Conservation (phyloP, 2,888 invertebrate genomes). For the Andrena marginata region DNA sequence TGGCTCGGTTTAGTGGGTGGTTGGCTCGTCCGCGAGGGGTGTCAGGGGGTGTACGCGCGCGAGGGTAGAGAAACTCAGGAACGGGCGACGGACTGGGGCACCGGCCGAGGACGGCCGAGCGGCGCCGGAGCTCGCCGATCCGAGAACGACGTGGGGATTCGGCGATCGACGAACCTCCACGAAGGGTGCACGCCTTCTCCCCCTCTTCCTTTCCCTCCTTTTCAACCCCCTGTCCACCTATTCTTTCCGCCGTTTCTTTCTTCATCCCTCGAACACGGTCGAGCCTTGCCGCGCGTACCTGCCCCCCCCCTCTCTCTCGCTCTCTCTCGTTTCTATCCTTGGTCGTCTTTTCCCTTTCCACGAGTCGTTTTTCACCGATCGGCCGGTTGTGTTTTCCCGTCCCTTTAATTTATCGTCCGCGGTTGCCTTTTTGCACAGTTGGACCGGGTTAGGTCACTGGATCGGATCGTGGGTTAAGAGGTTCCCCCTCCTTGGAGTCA, state of each 20-base stretch:
- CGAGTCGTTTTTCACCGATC: slow-evolving; percentile 37
- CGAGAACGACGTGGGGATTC: slow-evolving; percentile 64
- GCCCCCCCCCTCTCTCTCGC: background rate
- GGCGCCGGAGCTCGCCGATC: slow-evolving; percentile 74
- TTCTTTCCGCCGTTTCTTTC: slow-evolving; percentile 22
- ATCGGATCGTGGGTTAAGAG: slow-evolving; percentile 69
- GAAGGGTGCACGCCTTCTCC: slow-evolving; percentile 59
- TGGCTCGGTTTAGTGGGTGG: slow-evolving; percentile 70
- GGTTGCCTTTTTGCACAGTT: slow-evolving; percentile 51
- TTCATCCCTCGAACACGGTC: background rate
- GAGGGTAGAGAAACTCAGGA: slow-evolving; percentile 44
- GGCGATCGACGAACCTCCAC: slow-evolving; percentile 77
- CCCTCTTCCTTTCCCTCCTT: slow-evolving; percentile 19
- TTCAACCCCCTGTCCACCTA: slow-evolving; percentile 22
- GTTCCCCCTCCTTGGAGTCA: slow-evolving; percentile 23
- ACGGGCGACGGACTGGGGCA: slow-evolving; percentile 49
- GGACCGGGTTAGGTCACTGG: slow-evolving; percentile 67
- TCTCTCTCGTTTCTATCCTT: background rate
- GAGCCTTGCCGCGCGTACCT: background rate
- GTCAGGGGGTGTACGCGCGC: slow-evolving; percentile 62
- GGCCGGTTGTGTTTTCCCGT: slow-evolving; percentile 37
- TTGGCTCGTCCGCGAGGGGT: slow-evolving; percentile 54
- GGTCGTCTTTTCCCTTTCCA: background rate
- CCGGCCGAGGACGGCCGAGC: slow-evolving; percentile 76
- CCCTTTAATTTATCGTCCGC: slow-evolving; percentile 61